Percentiles rank a stretch among this genome's conserved stretches.
Evolutionary conservation across 2,113 vertebrate species (phyloP).

Genomic region (Oreotrochilus melanogaster): DNA sequence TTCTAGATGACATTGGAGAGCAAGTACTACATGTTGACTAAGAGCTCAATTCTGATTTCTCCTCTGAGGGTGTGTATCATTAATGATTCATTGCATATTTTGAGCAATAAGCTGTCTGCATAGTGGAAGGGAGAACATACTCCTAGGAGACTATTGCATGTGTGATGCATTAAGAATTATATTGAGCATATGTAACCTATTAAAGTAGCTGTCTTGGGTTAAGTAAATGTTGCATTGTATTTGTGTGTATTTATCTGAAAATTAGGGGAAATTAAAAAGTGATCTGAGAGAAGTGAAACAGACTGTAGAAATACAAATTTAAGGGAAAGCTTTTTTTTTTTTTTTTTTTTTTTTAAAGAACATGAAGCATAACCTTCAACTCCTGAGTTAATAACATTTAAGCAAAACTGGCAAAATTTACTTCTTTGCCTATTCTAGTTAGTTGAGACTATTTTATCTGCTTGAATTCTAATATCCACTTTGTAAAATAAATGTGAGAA

Average conservation of each 20-base stretch:
- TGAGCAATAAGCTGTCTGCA: constrained; percentile 62
- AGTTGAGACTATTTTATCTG: constrained; percentile 20
- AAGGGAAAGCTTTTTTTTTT: neutral
- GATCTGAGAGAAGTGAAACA: neutral
- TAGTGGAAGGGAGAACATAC: neutral
- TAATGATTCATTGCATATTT: constrained; percentile 70
- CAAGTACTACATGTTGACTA: neutral
- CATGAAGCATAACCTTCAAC: neutral
- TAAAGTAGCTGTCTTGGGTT: constrained; percentile 23
- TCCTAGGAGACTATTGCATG: constrained; percentile 37
- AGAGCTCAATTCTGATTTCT: constrained; percentile 50
- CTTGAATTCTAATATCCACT: neutral
- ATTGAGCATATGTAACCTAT: constrained; percentile 31
- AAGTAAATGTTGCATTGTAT: neutral
- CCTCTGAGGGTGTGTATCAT: constrained; percentile 22
- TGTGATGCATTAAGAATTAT: constrained; percentile 50
- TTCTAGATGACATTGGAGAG: constrained; percentile 7
- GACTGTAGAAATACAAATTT: neutral
- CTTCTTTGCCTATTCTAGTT: neutral
- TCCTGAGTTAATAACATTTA: neutral
- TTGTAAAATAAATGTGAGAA: constrained; percentile 39
- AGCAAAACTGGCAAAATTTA: constrained; percentile 2
- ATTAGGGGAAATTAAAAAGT: constrained; percentile 7
- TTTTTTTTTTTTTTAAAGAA: neutral
- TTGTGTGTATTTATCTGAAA: neutral